Base-by-base conservation (phyloP, 1,140 invertebrate genomes). In the Pogonognathellus flavescens region DNA sequence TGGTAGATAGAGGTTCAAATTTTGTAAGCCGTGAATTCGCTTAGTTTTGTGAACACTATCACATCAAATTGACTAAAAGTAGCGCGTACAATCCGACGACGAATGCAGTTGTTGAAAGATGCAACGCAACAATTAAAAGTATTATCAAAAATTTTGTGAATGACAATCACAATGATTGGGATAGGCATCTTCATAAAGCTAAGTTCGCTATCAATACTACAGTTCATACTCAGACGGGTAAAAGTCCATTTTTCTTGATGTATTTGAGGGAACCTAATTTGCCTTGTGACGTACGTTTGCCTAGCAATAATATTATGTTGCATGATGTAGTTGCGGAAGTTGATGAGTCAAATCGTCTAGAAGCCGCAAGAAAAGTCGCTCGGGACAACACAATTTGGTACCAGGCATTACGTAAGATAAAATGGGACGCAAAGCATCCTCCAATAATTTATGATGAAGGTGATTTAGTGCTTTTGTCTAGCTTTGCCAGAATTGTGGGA, bases 161-260 rank as follows among this genome's bases (percentile, higher is more conserved):
- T 49, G 52, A 57, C 7, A 80, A 85, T 14, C 84, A 85, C n/a
- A 60, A 50, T 9, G 49, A 85, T 31, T 85, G 84, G 84, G 84
- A 84, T 60, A 1, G 8, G 0, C 18, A 50, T 0, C 25, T 84
- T 10, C 8, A 8, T 18, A 5, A 49, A 60, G 22, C 31, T 11
- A 16, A 18, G 6, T 84, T 55, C 25, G 49, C 70, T 41, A 53
- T 57, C 1, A 84, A 84, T 41, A 60, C n/a, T 1, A 53, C 84
- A 1, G n/a, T 49, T 9, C 84, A 84, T 25, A 16, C 31, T 18
- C 53, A 52, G 13, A 84, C 70, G 0, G 72, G 52, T n/a, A 49
- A 20, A 41, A 41, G 18, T 20, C 84, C 84, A 18, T 80, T 80
- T 84, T 80, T 57, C 80, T 60, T 84, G 20, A 0, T 80, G 0